Percentiles rank a stretch among this genome's conserved stretches.
phyloP scores from a whole-genome alignment of 2,888 invertebrate species.

The Cryptus viduatorius region DNA sequence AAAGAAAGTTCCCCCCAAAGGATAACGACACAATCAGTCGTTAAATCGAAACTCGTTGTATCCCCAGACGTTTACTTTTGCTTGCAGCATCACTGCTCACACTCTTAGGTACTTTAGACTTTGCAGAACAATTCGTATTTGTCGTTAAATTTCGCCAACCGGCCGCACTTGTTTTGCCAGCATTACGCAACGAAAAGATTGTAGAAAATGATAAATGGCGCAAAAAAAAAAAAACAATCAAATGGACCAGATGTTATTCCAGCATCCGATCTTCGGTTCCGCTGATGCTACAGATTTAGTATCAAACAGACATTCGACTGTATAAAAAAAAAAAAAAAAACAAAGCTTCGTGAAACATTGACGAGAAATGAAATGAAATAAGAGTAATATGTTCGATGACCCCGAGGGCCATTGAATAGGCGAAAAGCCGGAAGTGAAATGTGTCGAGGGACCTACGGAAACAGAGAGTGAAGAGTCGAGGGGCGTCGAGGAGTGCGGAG shows the following conservation, averaged over 20 bases:
- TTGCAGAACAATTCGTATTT: constrained; percentile 9
- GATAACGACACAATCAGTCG: constrained; percentile 8
- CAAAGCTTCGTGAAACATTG: neutral
- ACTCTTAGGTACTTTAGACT: neutral
- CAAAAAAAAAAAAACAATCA: neutral
- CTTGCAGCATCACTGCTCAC: neutral
- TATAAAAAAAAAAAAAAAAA: neutral
- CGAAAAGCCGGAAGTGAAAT: constrained; percentile 54
- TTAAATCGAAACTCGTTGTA: constrained; percentile 13
- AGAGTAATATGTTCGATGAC: neutral
- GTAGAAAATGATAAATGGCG: neutral
- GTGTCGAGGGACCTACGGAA: constrained; percentile 14
- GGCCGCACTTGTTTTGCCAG: neutral
- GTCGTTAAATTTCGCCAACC: constrained; percentile 35
- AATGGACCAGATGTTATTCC: neutral
- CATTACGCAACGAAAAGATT: neutral
- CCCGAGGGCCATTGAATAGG: neutral
- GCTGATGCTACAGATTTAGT: neutral
- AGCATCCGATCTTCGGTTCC: neutral
- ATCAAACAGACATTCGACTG: neutral
- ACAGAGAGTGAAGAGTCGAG: constrained; percentile 21
- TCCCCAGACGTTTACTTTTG: constrained; percentile 25
- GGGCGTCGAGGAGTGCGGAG: constrained; percentile 2
- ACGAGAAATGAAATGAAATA: neutral
- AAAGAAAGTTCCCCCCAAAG: neutral